Evolutionary conservation across 1,140 invertebrate species (phyloP), one percentile per base, ranked within the genome.

Genomic region (Scaptomyza pallida): DNA sequence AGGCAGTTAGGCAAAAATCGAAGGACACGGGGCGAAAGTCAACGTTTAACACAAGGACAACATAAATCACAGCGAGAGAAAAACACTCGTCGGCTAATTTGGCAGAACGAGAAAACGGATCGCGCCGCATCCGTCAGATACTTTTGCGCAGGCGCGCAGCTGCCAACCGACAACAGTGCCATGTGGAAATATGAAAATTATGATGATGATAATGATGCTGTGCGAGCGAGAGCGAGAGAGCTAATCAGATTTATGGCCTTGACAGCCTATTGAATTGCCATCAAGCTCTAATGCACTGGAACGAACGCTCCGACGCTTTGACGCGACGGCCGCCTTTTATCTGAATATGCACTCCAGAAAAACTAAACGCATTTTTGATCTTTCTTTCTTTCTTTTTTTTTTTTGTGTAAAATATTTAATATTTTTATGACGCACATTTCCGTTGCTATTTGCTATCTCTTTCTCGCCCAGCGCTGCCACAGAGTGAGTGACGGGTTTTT

Each of bases 351-450:
- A 67, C 63, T 72, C 41, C 54, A 67, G 51, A 57, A 45, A 30
- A 72, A 72, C 40, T 40, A 30, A 72, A 72, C 40, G 19, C 26
- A 54, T 67, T 71, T 41, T 72, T 65, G 57, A 62, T 74, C 55
- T 55, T 57, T 64, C 47, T 71, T 55, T 59, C 6, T 54, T 12
- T 40, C n/a, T 63, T 9, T 63, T 5, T 55, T 59, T 5, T 54
- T 12, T 40, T 16, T 63, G 5, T 63, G 5, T 5, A 67, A 33
- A 26, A 47, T 80, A 78, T 88, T 88, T 81, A 88, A 86, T 86
- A 86, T 86, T 88, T 86, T 86, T 86, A 86, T 86, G 81, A 86
- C 72, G 81, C 82, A 81, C 81, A 86, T 88, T 86, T 88, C 81
- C 81, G 77, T 67, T 85, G 78, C 67, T 19, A 9, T 21, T 45